phyloP scores from a whole-genome alignment of 2,113 vertebrate species.

The mouse (Mus musculus) region DNA sequence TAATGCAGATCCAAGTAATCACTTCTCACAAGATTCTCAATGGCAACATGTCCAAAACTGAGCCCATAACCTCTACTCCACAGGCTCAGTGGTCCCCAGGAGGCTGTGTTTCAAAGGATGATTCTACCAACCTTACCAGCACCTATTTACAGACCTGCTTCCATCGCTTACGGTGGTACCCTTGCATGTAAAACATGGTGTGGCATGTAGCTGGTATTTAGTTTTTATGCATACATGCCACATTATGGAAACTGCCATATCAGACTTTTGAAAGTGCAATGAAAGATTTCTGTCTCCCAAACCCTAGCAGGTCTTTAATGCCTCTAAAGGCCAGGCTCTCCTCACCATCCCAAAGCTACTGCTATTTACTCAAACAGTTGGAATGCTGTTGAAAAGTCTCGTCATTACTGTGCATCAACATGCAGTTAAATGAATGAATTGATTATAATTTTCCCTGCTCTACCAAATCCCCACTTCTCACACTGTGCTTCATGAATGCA shows the following conservation, averaged over 20 bases:
- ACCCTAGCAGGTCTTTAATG: slow-evolving; percentile 42
- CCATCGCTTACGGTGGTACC: not conserved
- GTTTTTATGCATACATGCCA: slow-evolving; percentile 11
- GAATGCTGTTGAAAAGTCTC: slow-evolving; percentile 73
- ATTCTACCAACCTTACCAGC: not conserved
- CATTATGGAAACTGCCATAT: slow-evolving; percentile 9
- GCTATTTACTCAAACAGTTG: slow-evolving; percentile 74
- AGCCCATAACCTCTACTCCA: not conserved
- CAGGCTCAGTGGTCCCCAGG: not conserved
- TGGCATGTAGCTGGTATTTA: slow-evolving; percentile 2
- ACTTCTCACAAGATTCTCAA: not conserved
- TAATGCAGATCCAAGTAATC: not conserved
- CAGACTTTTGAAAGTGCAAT: slow-evolving; percentile 35
- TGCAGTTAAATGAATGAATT: slow-evolving; percentile 80
- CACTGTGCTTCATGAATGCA: slow-evolving; percentile 79
- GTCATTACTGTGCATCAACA: slow-evolving; percentile 80
- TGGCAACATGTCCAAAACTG: not conserved
- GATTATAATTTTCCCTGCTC: slow-evolving; percentile 82
- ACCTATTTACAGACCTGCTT: not conserved
- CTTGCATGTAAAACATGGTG: not conserved
- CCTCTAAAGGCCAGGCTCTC: slow-evolving; percentile 50
- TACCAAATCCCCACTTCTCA: slow-evolving; percentile 76
- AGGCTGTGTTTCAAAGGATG: not conserved
- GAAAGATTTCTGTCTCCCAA: slow-evolving; percentile 47
- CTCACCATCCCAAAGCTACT: slow-evolving; percentile 63